Conservation (phyloP, 2,888 invertebrate species). For the Leucophenga montana region DNA sequence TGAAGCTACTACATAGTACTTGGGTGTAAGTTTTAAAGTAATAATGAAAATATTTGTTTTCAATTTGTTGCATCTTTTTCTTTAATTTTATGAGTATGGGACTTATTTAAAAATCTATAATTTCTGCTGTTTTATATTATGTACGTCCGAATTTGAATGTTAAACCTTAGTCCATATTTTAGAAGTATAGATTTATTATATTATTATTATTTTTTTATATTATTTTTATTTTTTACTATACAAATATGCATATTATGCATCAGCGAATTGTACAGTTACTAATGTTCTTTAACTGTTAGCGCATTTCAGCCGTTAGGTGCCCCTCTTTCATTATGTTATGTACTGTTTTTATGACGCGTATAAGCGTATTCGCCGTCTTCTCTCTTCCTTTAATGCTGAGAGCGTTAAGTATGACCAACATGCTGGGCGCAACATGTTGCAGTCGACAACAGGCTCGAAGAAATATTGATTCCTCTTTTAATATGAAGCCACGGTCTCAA, state of each 20-base stretch:
- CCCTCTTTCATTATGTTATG: neutral
- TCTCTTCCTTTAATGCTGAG: no score
- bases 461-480: no score
- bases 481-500: no score
- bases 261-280: no score
- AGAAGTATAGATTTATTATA: neutral
- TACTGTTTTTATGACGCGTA: no score
- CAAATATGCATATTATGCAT: no score
- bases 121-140: neutral
- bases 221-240: neutral
- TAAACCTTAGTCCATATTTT: neutral
- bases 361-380: no score
- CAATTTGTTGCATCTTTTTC: neutral
- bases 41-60: no score
- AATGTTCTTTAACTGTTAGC: no score
- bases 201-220: neutral
- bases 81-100: slow-evolving; percentile 11
- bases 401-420: no score
- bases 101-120: slow-evolving; percentile 9
- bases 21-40: neutral
- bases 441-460: no score
- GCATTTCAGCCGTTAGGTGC: neutral
- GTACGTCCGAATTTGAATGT: neutral
- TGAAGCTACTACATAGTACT: neutral
- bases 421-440: no score